A percentile compares a stretch with the other conserved stretches of the same genome.
These are phyloP conservation scores for Nerophis ophidion DNA, from an alignment of 2,113 vertebrate genomes.

Conservation along the genomic window DNA sequence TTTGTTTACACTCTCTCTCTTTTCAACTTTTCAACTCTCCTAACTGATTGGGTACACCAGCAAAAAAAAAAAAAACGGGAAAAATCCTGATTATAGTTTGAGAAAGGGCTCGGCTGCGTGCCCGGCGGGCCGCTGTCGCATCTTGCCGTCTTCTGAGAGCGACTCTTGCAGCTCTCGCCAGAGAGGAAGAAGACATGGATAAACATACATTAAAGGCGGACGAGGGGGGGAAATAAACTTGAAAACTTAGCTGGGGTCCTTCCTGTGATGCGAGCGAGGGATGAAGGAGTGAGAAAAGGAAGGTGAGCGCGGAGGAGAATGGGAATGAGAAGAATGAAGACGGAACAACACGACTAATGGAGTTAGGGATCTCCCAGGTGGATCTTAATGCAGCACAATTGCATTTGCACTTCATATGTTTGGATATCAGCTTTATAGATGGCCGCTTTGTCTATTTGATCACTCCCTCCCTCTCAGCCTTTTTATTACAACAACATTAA, in stretches of 20 bases:
- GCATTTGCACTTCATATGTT: conserved; percentile 31
- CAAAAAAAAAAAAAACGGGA: too few relatives aligned
- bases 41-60: neutral
- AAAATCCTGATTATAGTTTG: conserved; percentile 1
- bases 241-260: conserved; percentile 57
- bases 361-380: conserved; percentile 25
- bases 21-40: neutral
- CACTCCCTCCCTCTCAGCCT: conserved; percentile 13
- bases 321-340: conserved; percentile 27
- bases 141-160: neutral
- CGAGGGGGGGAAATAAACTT: conserved; percentile 19
- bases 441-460: conserved; percentile 14
- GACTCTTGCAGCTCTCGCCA: neutral
- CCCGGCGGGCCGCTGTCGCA: neutral
- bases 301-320: conserved; percentile 22
- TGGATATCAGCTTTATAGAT: conserved; percentile 23
- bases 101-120: neutral
- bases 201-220: conserved; percentile 8
- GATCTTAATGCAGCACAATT: conserved; percentile 30
- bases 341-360: conserved; percentile 36
- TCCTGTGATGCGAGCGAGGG: conserved; percentile 57
- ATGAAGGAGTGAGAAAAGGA: neutral
- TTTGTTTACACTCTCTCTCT: neutral
- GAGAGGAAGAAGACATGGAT: conserved; percentile 8
- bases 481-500: conserved; percentile 20